Evolutionary conservation across 1,140 invertebrate genomes (phyloP), one percentile per base, ranked within the genome.

Genomic region (Carposina sasakii): DNA sequence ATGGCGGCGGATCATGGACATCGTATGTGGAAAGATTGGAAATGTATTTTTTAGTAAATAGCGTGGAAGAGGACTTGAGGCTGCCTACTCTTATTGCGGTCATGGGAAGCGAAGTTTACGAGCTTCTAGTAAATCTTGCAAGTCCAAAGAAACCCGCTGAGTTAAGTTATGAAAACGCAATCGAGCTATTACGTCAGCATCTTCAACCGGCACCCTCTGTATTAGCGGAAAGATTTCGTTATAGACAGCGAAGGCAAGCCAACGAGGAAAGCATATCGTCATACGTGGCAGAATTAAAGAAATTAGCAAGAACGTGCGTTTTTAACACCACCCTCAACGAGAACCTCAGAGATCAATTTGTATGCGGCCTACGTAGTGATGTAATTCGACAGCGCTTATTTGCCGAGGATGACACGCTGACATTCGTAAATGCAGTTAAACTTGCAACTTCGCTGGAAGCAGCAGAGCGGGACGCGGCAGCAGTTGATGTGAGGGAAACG

Each of bases 341-440:
- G 8, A 49, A 41, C 15, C 23, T 49, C 12, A 21, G 47, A 2
- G 47, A 49, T 33, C 47, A 41, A 40, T 41, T 49, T 17, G 47
- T 49, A 9, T 49, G 47, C 41, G 47, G 47, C 8, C 8, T 41
- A 12, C n/a, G 16, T 3, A 49, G 37, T 16, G 47, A 43, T 2
- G 15, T 21, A 10, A 13, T 19, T 15, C 9, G 41, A 17, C 41
- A 43, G 19, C 3, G 41, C 21, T 15, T 31, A 5, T 33, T 41
- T 16, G 34, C 28, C 4, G 45, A 48, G 21, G 37, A 49, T 12
- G 36, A 49, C 10, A 16, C 2, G 2, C 6, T 49, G 16, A 23
- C 28, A 12, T 50, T 33, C 16, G 24, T 12, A 12, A 36, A 42
- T 20, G 48, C 36, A 12, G 34, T 40, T 16, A 48, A 23, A 16